A percentile compares a stretch with the other conserved stretches of the same genome.
These are phyloP conservation scores for Menidia menidia DNA, from an alignment of 2,797 vertebrate genomes.

Conservation along the genomic window DNA sequence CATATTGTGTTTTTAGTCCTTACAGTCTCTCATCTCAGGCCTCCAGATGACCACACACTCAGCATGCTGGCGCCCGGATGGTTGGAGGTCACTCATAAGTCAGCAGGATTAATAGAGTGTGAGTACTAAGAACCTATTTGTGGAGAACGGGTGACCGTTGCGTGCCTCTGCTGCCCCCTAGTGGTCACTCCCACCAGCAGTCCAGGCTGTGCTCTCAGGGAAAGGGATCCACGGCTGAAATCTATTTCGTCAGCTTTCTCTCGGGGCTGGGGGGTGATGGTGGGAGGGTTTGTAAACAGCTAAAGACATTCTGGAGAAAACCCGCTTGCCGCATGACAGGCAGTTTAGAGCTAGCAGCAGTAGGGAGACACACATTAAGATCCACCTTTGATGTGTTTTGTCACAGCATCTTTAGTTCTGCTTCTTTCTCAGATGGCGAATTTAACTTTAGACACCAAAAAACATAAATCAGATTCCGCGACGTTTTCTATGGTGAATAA, in stretches of 20 bases:
- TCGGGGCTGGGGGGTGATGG: constrained; percentile 1
- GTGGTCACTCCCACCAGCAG: constrained; percentile 52
- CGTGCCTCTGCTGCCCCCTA: constrained; percentile 76
- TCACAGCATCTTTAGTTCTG: constrained; percentile 57
- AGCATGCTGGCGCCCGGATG: constrained; percentile 29
- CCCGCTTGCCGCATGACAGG: constrained; percentile 48
- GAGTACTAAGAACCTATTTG: constrained; percentile 44
- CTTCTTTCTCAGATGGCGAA: constrained; percentile 49
- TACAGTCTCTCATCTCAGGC: constrained; percentile 6
- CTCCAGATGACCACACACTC: constrained; percentile 28
- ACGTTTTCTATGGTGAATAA: constrained; percentile 46
- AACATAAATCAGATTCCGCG: constrained; percentile 37
- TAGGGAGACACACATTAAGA: constrained; percentile 12
- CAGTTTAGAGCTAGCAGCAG: constrained; percentile 19
- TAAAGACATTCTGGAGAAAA: constrained; percentile 50
- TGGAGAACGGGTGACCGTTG: constrained; percentile 25
- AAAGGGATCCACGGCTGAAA: constrained; percentile 14
- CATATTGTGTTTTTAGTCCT: constrained; percentile 22
- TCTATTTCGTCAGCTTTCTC: constrained; percentile 42
- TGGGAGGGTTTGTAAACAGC: constrained; percentile 49
- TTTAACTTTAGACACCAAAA: constrained; percentile 38
- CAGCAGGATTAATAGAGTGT: constrained; percentile 61
- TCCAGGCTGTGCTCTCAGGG: constrained; percentile 13
- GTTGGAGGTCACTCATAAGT: constrained; percentile 61
- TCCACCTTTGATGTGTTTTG: constrained; percentile 45